These are phyloP conservation scores for Xyrauchen texanus DNA, from an alignment of 2,113 vertebrate species.

Conservation along the genomic window DNA sequence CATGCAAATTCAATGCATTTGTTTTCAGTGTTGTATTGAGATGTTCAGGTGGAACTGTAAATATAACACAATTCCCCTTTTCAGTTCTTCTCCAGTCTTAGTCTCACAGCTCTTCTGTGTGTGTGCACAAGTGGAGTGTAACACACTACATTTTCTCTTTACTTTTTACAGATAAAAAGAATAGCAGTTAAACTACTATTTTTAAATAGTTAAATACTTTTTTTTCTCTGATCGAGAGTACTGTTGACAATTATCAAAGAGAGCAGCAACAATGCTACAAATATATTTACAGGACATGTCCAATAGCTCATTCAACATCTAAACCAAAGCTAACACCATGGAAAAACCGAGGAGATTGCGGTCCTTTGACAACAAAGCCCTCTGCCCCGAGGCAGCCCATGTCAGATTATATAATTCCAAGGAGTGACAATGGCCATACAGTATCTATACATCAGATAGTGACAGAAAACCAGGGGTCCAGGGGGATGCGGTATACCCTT, in stretches of 20 bases:
- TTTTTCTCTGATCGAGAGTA: not conserved
- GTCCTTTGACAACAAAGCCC: not conserved
- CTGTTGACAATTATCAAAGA: not conserved
- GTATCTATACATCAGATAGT: conserved; percentile 47
- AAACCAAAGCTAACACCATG: not conserved
- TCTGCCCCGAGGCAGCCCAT: conserved; percentile 17
- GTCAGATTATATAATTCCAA: conserved; percentile 37
- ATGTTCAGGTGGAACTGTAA: not conserved
- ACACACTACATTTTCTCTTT: too few species aligned
- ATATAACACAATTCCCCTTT: not conserved
- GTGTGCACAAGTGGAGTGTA: too few species aligned
- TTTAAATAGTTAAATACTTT: too few species aligned
- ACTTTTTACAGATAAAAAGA: too few species aligned
- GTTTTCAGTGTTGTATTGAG: too few species aligned
- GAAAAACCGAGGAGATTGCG: not conserved
- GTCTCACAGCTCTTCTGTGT: too few species aligned
- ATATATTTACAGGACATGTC: not conserved
- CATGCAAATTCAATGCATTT: too few species aligned
- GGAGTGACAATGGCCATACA: conserved; percentile 46
- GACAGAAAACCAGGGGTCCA: conserved; percentile 35
- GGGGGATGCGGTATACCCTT: conserved; percentile 58
- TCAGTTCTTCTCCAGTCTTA: not conserved
- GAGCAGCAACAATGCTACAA: not conserved
- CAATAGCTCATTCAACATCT: conserved; percentile 13
- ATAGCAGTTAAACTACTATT: too few species aligned